Conservation (phyloP, 2,113 vertebrate genomes). For the Ifrita kowaldi region DNA sequence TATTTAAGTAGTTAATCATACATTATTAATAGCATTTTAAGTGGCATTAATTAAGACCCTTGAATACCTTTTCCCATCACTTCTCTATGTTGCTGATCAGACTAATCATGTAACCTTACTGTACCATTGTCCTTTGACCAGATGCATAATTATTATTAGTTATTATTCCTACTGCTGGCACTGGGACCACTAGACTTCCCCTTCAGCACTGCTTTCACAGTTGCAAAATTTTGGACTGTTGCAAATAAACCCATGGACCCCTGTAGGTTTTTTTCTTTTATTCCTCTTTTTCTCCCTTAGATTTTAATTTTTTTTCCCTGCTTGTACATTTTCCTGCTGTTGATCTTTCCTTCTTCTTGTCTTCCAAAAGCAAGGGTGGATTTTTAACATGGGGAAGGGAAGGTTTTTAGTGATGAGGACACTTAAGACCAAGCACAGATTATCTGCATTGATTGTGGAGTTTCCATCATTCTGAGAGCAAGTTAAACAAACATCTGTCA, state of each 20-base stretch:
- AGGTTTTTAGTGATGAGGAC: background rate
- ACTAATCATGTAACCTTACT: conserved; percentile 26
- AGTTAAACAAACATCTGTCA: conserved; percentile 36
- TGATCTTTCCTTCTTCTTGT: background rate
- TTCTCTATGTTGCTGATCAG: conserved; percentile 2
- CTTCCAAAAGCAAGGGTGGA: background rate
- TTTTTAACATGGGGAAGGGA: background rate
- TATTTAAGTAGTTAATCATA: conserved; percentile 41
- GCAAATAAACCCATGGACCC: background rate
- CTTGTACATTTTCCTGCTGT: background rate
- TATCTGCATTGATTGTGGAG: background rate
- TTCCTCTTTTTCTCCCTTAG: background rate
- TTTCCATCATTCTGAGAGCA: background rate
- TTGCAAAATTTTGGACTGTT: background rate
- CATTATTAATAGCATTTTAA: conserved; percentile 40
- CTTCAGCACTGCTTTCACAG: background rate
- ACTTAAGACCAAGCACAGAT: background rate
- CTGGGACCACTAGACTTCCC: background rate
- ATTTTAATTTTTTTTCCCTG: background rate
- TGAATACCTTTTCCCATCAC: background rate
- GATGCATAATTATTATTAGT: background rate
- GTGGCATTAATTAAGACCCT: conserved; percentile 24
- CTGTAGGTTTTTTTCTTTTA: background rate
- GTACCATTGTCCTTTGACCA: background rate
- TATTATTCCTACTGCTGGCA: background rate